Evolutionary conservation across 2,888 invertebrate genomes (phyloP).

Genomic region (Anorthoa munda): DNA sequence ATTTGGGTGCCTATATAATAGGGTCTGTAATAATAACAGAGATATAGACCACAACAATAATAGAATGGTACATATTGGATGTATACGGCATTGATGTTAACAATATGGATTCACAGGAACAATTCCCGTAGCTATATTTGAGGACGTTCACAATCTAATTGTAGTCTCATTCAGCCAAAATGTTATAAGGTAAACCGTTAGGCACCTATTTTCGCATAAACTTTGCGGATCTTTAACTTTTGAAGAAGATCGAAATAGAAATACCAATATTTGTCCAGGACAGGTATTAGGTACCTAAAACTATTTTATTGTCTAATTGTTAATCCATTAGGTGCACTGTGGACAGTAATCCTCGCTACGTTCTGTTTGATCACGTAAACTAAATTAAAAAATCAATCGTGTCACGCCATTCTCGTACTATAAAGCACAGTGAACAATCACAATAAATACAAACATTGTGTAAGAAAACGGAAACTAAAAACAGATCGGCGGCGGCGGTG

Average conservation of each 20-base stretch:
- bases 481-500: constrained; percentile 49
- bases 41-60: too few species aligned
- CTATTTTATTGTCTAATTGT: too few species aligned
- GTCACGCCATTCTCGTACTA: constrained; percentile 3
- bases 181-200: too few species aligned
- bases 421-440: constrained; percentile 37
- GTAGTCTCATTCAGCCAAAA: background rate
- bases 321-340: too few species aligned
- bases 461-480: constrained; percentile 39
- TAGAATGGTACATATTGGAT: background rate
- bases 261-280: too few species aligned
- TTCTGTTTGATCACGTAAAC: too few species aligned
- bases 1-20: constrained; percentile 6
- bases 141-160: background rate
- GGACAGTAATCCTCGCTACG: too few species aligned
- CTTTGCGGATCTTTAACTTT: too few species aligned
- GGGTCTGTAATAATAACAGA: background rate
- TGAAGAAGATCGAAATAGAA: too few species aligned
- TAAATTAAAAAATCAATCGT: background rate
- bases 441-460: constrained; percentile 33
- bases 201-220: background rate
- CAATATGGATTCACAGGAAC: background rate
- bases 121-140: background rate
- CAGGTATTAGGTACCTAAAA: too few species aligned
- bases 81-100: background rate